Base-by-base conservation (phyloP, 2,113 vertebrate species). In the Paradoxurus hermaphroditus region DNA sequence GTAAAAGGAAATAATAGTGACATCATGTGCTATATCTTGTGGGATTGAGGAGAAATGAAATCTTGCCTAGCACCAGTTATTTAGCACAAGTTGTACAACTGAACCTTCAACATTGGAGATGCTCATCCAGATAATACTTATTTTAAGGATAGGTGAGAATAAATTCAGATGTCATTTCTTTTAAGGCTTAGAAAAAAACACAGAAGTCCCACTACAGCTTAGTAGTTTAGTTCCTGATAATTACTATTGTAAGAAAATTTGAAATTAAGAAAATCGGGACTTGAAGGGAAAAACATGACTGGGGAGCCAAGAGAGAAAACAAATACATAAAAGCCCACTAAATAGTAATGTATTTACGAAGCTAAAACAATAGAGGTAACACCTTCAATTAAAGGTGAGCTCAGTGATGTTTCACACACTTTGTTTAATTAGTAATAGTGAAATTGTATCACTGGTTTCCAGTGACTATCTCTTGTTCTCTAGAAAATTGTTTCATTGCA, bases 371-470 rank as follows among this genome's bases (percentile, higher is more conserved):
- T 53, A 63, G 41, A 79, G 53, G 85, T 25, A 49, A 70, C 51
- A 63, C 36, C 51, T 88, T 94, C 79, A 62, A 36, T 86, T 73
- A 86, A 49, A 78, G 85, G 14, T n/a, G 23, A 81, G 53, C 41
- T 94, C 63, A 39, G 2, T 67, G 79, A 96, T 1, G 0, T 72
- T 79, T 94, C 70, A 56, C 39, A 3, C 63, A 59, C 19, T 73
- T 73, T 73, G 72, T 44, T 90, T 59, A 84, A 63, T 13, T 41
- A 91, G 62, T 91, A 91, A 75, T 96, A 93, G 41, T 81, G 81
- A 93, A 96, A 97, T 88, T 56, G 23, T 51, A 63, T 62, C 41
- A 63, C 8, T 93, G 89, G 46, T 92, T 96, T 95, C 94, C 31
- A 81, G 68, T 78, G 86, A 81, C 44, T 70, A 5, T 83, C 53